Evolutionary conservation across 2,888 invertebrate genomes (phyloP).

Genomic region (Fabriciana adippe): DNA sequence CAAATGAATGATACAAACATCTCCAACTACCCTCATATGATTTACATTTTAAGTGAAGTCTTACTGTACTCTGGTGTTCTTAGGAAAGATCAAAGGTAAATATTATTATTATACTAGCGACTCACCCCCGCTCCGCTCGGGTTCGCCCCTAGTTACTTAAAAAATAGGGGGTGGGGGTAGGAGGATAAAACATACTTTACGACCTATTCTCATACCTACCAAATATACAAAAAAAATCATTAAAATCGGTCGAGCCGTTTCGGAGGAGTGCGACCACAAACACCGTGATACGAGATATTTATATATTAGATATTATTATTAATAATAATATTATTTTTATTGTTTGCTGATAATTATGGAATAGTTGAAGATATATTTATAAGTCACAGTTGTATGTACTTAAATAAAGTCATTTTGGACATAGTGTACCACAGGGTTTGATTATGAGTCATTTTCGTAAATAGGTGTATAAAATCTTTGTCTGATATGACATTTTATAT

Average conservation of each 20-base stretch:
- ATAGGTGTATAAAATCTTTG: not conserved
- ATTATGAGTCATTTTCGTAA: not conserved
- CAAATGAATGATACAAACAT: constrained; percentile 49
- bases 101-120: not conserved
- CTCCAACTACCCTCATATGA: constrained; percentile 53
- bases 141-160: too few species aligned
- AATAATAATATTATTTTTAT: constrained; percentile 3
- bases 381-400: too few species aligned
- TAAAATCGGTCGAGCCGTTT: too few species aligned
- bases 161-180: too few species aligned
- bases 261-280: too few species aligned
- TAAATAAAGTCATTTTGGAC: not conserved
- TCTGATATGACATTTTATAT: not conserved
- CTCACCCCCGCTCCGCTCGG: too few species aligned
- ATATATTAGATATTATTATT: not conserved
- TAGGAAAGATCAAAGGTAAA: constrained; percentile 80
- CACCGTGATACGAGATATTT: too few species aligned
- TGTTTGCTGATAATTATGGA: too few species aligned
- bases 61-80: constrained; percentile 74
- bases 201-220: too few species aligned
- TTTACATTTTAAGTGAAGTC: constrained; percentile 69
- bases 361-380: too few species aligned
- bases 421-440: not conserved
- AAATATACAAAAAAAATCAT: too few species aligned
- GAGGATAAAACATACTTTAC: too few species aligned